phyloP scores from a whole-genome alignment of 2,888 invertebrate genomes.

The Spisula subtruncata region DNA sequence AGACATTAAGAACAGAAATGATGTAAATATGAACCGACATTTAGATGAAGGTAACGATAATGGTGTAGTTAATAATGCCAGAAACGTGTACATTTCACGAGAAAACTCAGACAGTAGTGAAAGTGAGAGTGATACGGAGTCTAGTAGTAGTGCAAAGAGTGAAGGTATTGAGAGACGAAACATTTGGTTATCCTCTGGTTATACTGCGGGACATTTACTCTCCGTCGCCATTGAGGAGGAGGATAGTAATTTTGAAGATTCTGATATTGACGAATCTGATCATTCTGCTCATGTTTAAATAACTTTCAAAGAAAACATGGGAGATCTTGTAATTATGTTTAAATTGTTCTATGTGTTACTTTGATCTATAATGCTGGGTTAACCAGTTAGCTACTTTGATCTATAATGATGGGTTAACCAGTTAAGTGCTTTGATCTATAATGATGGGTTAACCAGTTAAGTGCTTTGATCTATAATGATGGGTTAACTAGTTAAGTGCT shows the following conservation, averaged over 20 bases:
- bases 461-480: too few species aligned
- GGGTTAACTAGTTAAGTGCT: too few species aligned
- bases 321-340: background rate
- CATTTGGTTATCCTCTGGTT: conserved; percentile 56
- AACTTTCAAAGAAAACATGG: background rate
- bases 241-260: conserved; percentile 69
- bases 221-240: conserved; percentile 69
- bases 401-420: too few species aligned
- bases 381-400: too few species aligned
- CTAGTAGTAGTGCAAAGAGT: conserved; percentile 22
- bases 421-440: too few species aligned
- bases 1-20: background rate
- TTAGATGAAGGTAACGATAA: background rate
- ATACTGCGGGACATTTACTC: conserved; percentile 53
- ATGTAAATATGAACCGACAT: background rate
- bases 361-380: too few species aligned
- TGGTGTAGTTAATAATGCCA: conserved; percentile 21
- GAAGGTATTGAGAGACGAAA: conserved; percentile 50
- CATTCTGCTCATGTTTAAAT: conserved; percentile 48
- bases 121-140: conserved; percentile 32
- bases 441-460: too few species aligned
- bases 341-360: background rate
- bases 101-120: conserved; percentile 15
- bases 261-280: conserved; percentile 48
- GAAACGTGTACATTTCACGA: background rate